Base-by-base conservation (phyloP, 2,797 vertebrate genomes). In the Mus caroli region DNA sequence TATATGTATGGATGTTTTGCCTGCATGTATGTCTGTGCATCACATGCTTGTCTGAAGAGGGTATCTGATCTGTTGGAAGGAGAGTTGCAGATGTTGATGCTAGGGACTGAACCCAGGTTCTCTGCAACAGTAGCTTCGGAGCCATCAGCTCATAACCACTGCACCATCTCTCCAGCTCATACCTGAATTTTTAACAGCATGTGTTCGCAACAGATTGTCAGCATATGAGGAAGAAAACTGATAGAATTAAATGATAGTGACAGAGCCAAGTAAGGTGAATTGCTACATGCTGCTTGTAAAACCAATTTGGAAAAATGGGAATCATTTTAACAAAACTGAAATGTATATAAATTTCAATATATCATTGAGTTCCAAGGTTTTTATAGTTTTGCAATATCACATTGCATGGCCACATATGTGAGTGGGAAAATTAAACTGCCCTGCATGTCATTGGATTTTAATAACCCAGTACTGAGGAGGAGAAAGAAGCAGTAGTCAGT, bases 171-270 rank as follows among this genome's bases (percentile, higher is more conserved):
- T 20, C n/a, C 52, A 73, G 14, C 9, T 26, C 24, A 37, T 56
- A 31, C 31, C 54, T 9, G 52, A 73, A 56, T n/a, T 50, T 62
- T 89, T 34, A 77, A 62, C 20, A 76, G 52, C 26, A 4, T 76
- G 19, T 46, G 43, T 50, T 78, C 11, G 82, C 62, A 37, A 37
- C 2, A 90, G 12, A 82, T n/a, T 77, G 19, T 64, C 17, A 28
- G 37, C 87, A 20, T 43, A 54, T 88, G 46, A 90, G 64, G 92
- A 85, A 91, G 34, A 89, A 88, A 95, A 79, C 31, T 1, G 20
- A 43, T 69, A 84, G 43, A 56, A 76, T 60, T 26, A 85, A 92
- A 75, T 52, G 5, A 56, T 78, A 7, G 75, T 88, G 17, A 52
- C 50, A 15, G 52, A 84, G n/a, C 9, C 86, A 82, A 94, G 56